phyloP scores from a whole-genome alignment of 1,140 invertebrate genomes.

The Lepidotrigona ventralis region DNA sequence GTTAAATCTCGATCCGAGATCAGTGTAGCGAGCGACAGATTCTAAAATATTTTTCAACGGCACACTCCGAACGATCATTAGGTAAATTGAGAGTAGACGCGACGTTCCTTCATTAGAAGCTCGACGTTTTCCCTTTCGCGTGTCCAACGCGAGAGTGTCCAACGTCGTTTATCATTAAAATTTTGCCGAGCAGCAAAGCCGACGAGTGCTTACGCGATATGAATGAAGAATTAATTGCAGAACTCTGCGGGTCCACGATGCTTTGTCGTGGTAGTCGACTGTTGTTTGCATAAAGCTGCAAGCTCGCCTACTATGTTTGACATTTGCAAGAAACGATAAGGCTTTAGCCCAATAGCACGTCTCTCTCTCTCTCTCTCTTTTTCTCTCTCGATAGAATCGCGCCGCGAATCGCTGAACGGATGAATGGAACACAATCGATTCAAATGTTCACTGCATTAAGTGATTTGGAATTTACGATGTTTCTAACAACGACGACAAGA shows the following conservation, averaged over 20 bases:
- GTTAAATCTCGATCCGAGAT: not conserved
- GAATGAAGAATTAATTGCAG: constrained; percentile 9
- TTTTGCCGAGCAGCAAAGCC: not conserved
- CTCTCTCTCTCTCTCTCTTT: too few relatives aligned
- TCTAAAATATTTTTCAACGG: not conserved
- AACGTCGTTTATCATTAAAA: constrained; percentile 12
- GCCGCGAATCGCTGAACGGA: too few relatives aligned
- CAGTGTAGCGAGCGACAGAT: not conserved
- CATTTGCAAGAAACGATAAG: not conserved
- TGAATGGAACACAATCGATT: not conserved
- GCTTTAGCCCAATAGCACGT: not conserved
- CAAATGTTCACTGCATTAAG: not conserved
- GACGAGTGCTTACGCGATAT: not conserved
- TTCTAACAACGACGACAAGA: not conserved
- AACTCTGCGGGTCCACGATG: not conserved
- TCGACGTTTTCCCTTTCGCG: too few relatives aligned
- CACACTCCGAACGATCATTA: not conserved
- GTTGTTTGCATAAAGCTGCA: not conserved
- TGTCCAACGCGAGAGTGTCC: not conserved
- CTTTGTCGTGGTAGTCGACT: not conserved
- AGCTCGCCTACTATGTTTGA: too few relatives aligned
- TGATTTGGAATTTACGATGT: not conserved
- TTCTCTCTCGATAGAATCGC: not conserved
- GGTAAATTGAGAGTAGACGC: not conserved
- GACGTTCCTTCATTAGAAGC: too few relatives aligned